These are phyloP conservation scores for Cylloceria caligata DNA, from an alignment of 2,888 invertebrate species.

Conservation along the genomic window DNA sequence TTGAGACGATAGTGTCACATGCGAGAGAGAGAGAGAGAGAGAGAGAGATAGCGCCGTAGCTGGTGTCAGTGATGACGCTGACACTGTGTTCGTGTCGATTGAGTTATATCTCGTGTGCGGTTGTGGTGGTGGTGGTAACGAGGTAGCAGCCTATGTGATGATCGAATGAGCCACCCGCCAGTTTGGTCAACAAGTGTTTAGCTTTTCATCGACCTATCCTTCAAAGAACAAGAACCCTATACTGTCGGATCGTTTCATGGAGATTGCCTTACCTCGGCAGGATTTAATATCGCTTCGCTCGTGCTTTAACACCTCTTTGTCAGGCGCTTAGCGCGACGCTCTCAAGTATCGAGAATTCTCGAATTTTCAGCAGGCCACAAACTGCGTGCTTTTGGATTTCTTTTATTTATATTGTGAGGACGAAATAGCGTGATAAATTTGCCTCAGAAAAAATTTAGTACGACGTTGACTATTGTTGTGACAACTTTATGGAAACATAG, in stretches of 20 bases:
- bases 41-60: not conserved
- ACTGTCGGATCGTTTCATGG: not conserved
- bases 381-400: not conserved
- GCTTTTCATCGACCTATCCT: slow-evolving; percentile 69
- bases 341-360: not conserved
- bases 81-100: slow-evolving; percentile 22
- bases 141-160: slow-evolving; percentile 18
- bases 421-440: not conserved
- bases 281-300: slow-evolving; percentile 56
- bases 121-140: not conserved
- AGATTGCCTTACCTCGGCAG: slow-evolving; percentile 59
- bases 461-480: not conserved
- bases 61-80: not conserved
- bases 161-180: slow-evolving; percentile 41
- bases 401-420: not conserved
- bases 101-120: slow-evolving; percentile 6
- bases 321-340: slow-evolving; percentile 3
- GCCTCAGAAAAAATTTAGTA: not conserved
- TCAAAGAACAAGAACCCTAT: slow-evolving; percentile 33
- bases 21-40: not conserved
- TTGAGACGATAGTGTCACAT: slow-evolving; percentile 46
- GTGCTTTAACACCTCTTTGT: slow-evolving; percentile 43
- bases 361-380: slow-evolving; percentile 1
- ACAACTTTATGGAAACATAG: not conserved
- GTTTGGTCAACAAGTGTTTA: slow-evolving; percentile 71